These are phyloP conservation scores for Dryoscopus gambensis DNA, from an alignment of 2,113 vertebrate species.

Conservation along the genomic window DNA sequence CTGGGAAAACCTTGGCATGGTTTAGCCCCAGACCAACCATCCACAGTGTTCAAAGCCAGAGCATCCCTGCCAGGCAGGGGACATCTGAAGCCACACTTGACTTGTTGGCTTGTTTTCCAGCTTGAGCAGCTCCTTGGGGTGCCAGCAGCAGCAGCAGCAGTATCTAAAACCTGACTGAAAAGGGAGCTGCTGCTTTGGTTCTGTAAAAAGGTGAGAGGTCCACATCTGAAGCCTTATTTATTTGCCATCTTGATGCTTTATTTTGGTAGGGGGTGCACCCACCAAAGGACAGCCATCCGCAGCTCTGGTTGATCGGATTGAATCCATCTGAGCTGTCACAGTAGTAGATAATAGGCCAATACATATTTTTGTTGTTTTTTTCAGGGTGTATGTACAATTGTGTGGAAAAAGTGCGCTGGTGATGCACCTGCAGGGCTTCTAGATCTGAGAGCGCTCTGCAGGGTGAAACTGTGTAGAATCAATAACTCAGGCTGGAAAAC, in stretches of 20 bases:
- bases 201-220: background rate
- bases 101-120: background rate
- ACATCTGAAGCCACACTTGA: background rate
- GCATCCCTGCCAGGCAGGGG: background rate
- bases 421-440: background rate
- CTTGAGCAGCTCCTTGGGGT: background rate
- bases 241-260: background rate
- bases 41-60: background rate
- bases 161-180: background rate
- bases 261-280: background rate
- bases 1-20: accelerated
- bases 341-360: background rate
- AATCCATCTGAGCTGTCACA: background rate
- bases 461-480: background rate
- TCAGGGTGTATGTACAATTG: background rate
- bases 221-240: background rate
- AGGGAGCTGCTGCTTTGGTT: background rate
- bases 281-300: background rate
- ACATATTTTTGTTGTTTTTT: background rate
- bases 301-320: background rate
- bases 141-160: background rate
- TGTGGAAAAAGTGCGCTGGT: accelerated
- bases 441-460: background rate
- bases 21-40: background rate
- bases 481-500: background rate